phyloP scores from a whole-genome alignment of 2,797 vertebrate species.

The Diplodus puntazzo region DNA sequence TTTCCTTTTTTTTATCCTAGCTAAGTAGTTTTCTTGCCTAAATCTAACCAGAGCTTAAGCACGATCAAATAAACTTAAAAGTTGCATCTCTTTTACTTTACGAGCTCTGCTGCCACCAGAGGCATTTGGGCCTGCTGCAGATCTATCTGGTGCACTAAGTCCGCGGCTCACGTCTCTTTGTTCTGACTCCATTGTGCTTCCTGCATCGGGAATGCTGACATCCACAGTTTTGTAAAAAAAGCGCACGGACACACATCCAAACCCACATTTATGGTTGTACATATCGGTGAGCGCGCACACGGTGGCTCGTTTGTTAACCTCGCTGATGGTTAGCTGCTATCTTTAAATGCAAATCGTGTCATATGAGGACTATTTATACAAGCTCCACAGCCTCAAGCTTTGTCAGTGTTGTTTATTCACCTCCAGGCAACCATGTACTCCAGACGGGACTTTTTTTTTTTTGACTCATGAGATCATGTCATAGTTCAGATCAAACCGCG shows the following conservation, averaged over 20 bases:
- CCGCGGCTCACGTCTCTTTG: slow-evolving; percentile 76
- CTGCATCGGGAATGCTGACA: slow-evolving; percentile 84
- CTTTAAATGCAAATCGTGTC: slow-evolving; percentile 57
- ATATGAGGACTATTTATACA: slow-evolving; percentile 69
- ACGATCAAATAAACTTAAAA: slow-evolving; percentile 6
- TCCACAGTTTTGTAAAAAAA: slow-evolving; percentile 65
- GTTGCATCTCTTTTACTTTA: slow-evolving; percentile 42
- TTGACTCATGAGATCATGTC: slow-evolving; percentile 21
- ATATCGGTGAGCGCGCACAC: slow-evolving; percentile 30
- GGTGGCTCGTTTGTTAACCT: slow-evolving; percentile 10
- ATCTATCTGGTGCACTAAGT: slow-evolving; percentile 70
- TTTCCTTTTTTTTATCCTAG: too few relatives aligned
- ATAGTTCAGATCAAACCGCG: slow-evolving; percentile 24
- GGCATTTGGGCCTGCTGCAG: slow-evolving; percentile 50
- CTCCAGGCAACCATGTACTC: slow-evolving; percentile 54
- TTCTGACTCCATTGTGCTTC: slow-evolving; percentile 81
- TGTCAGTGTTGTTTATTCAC: slow-evolving; percentile 56
- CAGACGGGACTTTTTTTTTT: slow-evolving; percentile 34
- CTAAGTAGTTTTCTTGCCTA: too few relatives aligned
- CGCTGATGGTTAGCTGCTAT: slow-evolving; percentile 26
- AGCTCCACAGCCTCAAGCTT: slow-evolving; percentile 48
- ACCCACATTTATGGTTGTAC: slow-evolving; percentile 62
- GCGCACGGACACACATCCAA: slow-evolving; percentile 50
- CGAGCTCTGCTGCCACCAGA: slow-evolving; percentile 36
- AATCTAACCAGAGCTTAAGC: too few relatives aligned